Evolutionary conservation across 2,797 vertebrate genomes (phyloP).

Genomic region (Spondyliosoma cantharus): DNA sequence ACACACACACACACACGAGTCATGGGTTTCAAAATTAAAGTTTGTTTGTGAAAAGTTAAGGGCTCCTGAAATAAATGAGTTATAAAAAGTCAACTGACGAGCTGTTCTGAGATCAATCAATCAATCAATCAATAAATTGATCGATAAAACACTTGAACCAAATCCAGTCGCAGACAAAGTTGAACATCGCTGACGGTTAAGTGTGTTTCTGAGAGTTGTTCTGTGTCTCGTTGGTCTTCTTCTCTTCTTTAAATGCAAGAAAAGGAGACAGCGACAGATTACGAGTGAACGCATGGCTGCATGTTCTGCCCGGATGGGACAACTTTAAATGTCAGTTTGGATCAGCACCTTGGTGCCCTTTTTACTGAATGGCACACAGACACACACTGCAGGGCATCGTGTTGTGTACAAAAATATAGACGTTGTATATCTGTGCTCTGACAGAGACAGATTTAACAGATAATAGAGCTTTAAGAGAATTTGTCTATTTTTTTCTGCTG

Average conservation of each 20-base stretch:
- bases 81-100: conserved; percentile 5
- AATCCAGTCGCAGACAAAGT: background rate
- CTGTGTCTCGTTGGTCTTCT: conserved; percentile 19
- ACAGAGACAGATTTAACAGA: background rate
- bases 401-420: background rate
- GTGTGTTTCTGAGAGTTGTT: conserved; percentile 38
- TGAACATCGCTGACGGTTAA: conserved; percentile 39
- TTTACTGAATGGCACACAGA: conserved; percentile 28
- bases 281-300: conserved; percentile 51
- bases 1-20: conserved; percentile 8
- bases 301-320: conserved; percentile 35
- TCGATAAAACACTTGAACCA: conserved; percentile 23
- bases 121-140: background rate
- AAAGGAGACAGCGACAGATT: conserved; percentile 51
- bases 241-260: conserved; percentile 29
- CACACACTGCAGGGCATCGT: background rate
- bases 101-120: background rate
- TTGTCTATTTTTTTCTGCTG: background rate
- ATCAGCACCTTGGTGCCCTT: conserved; percentile 60
- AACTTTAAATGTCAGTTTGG: conserved; percentile 64
- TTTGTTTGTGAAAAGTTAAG: background rate
- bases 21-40: background rate
- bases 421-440: background rate
- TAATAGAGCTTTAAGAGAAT: background rate
- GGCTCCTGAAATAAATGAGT: background rate